phyloP scores from a whole-genome alignment of 2,113 vertebrate genomes.

The Mus spicilegus region DNA sequence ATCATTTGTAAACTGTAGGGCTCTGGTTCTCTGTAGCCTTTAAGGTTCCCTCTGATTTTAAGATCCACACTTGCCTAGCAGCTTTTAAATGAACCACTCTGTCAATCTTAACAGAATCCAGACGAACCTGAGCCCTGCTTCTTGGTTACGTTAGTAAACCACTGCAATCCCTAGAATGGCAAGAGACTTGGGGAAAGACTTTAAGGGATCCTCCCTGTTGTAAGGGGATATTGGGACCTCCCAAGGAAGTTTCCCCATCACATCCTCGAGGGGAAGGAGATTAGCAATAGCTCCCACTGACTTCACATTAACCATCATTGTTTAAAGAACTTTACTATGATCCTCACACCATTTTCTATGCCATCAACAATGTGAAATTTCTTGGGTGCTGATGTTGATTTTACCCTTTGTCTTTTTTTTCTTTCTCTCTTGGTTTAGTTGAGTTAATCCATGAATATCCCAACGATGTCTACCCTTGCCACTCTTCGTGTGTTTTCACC shows the following conservation, averaged over 20 bases:
- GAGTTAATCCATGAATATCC: neutral
- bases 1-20: neutral
- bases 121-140: neutral
- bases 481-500: neutral
- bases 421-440: neutral
- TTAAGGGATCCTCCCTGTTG: neutral
- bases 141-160: neutral
- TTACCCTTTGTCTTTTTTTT: neutral
- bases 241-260: neutral
- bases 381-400: conserved; percentile 14
- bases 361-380: neutral
- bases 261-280: neutral
- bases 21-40: neutral
- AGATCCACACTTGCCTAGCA: neutral
- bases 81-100: neutral
- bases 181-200: neutral
- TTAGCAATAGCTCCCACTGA: neutral
- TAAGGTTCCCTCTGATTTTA: neutral
- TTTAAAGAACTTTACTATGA: neutral
- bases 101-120: neutral
- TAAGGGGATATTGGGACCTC: neutral
- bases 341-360: neutral
- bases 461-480: neutral
- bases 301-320: neutral
- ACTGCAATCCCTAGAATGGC: neutral